Base-by-base conservation (phyloP, 2,113 vertebrate genomes). In the Gnathonemus echidnorhynchus region DNA sequence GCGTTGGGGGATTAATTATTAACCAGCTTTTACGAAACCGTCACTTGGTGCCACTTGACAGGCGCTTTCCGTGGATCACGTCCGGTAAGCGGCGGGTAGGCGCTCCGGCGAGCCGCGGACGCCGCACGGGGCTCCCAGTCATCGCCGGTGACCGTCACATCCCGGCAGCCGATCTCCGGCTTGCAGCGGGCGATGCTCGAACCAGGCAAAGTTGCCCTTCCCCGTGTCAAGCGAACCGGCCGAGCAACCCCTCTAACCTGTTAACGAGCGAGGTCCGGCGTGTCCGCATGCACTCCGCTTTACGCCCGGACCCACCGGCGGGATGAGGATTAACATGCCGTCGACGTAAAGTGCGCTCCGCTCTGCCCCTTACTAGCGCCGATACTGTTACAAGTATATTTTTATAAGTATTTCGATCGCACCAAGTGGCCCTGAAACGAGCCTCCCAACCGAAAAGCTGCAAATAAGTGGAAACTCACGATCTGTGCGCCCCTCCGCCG, bases 381-480 rank as follows among this genome's bases (percentile, higher is more conserved):
- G 5, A 39, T 39, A 80, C 15, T 39, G 21, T 39, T 35, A 27
- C 24, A 66, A 66, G n/a, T 62, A 62, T 62, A 62, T 62, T 62
- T n/a, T 62, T 62, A 9, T 74, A 39, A 77, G 70, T 39, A 39
- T 77, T 35, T 17, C 15, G 1, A 17, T 24, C 11, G 31, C 70
- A 15, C 31, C 31, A 35, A 42, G 35, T 80, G 74, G 31, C 74
- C 74, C 74, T 10, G 77, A 83, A 83, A 42, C 15, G 31, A 7
- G 39, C 42, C 42, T 6, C 80, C 39, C 13, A 24, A 35, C 39
- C 15, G 42, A 48, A 9, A 86, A 15, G 50, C 35, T 1, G 11
- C 35, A 66, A 31, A 89, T 15, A 13, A 58, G 52, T 27, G 3
- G 5, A 35, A 89, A 90, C 90, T 90, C 87, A 90, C 90, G 17